Evolutionary conservation across 2,113 vertebrate species (phyloP), one percentile per base, ranked within the genome.

Genomic region (Octodon degus): DNA sequence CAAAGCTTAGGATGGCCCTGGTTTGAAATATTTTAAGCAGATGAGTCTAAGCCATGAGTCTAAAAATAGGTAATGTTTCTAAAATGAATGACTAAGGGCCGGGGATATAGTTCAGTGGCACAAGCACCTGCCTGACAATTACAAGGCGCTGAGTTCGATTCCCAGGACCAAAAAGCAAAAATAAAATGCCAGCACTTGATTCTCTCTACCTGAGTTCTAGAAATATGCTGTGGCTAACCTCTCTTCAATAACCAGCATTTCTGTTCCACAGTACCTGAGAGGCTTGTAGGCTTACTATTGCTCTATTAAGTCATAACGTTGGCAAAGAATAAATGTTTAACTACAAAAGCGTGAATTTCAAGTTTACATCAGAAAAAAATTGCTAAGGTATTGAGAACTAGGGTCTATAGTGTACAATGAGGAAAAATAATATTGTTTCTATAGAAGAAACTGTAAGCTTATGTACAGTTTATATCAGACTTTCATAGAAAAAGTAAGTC

Each of bases 11-110:
- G 30, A 81, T 17, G 37, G 22, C 81, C 30, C 43, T 5, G 40
- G 20, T 84, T 94, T 90, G 85, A 92, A 90, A 81, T 83, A 77
- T 87, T 88, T 76, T 93, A 84, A 85, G 47, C 4, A 25, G 16
- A 92, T 74, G 34, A 9, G 34, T 55, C 68, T 55, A 86, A 89
- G 12, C 50, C 58, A 86, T 43, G 86, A 76, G 60, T 83, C 86
- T 47, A 92, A 84, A 2, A 85, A 50, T 3, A 90, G 47, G 2
- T 32, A 89, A 89, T 25, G 85, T 37, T 37, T 85, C 50, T 86
- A 77, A 96, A 47, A 50, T 65, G 79, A 76, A 77, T 86, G 20
- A 13, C 55, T 58, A 58, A 58, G 55, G 2, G 55, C 55, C 55
- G 17, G 16, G 55, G 55, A 58, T 58, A 58, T 19, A 58, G 55